Evolutionary conservation across 2,113 vertebrate species (phyloP).

Genomic region (Tauraco erythrolophus): DNA sequence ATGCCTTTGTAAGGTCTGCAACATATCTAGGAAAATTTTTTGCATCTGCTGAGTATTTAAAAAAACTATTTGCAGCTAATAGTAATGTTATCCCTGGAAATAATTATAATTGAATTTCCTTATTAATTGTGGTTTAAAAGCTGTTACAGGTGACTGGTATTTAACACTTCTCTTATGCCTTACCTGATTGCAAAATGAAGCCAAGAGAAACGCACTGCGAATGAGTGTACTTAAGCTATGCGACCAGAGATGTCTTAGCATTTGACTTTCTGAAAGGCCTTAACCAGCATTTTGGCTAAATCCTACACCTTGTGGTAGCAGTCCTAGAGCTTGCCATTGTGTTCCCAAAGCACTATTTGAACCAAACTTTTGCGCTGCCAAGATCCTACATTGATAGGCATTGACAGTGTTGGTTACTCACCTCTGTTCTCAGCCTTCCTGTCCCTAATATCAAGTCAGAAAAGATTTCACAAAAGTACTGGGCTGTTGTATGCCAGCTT

Average conservation of each 20-base stretch:
- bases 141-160: neutral
- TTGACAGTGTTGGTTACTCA: neutral
- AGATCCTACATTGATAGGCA: fast-evolving
- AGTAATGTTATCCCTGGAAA: neutral
- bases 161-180: neutral
- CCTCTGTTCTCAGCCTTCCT: neutral
- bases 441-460: neutral
- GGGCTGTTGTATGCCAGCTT: neutral
- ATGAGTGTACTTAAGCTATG: neutral
- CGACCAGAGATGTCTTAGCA: neutral
- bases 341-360: neutral
- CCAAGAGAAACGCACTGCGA: neutral
- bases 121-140: neutral
- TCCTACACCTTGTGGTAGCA: neutral
- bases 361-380: neutral
- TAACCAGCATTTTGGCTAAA: neutral
- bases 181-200: neutral
- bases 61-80: neutral
- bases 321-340: neutral
- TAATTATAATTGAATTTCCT: neutral
- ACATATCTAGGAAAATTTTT: neutral
- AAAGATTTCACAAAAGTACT: neutral
- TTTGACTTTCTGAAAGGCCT: neutral
- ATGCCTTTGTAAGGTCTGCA: neutral
- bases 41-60: neutral